Evolutionary conservation across 2,888 invertebrate species (phyloP), one percentile per base, ranked within the genome.

Genomic region (Hylaea fasciaria): DNA sequence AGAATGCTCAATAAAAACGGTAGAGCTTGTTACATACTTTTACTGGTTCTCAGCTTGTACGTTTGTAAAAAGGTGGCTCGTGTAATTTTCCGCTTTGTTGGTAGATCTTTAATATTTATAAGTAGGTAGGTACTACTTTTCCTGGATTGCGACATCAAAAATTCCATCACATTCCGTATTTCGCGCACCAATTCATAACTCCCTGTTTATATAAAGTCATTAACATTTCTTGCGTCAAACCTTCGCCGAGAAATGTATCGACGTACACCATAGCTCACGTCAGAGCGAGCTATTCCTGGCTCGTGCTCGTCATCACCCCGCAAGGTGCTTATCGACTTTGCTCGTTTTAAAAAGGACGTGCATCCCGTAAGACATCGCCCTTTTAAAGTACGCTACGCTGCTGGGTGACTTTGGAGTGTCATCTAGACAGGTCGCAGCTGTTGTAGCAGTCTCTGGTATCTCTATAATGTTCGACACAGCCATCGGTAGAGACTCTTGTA

Each of bases 211-310:
- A 73, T 79, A 78, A 73, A 83, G 77, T 82, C 82, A 83, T 86
- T 85, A 85, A 79, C 77, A 79, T 82, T 79, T 78, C 80, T 82
- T 87, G 76, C 88, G 87, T 89, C 86, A 87, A 87, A 83, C 74
- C 71, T 77, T 76, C 75, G 70, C 65, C 70, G 76, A 77, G 76
- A 80, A 80, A 76, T 78, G 75, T 82, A 81, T 77, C 77, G 78
- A 80, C 76, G 75, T 61, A 51, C 50, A 54, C 64, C 73, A 74
- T 73, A 77, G 73, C 75, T 76, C 80, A 81, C 87, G 86, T 86
- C 85, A 85, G 81, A 76, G 62, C 68, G 45, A 29, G 80, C 82
- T 89, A 89, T 89, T 89, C 86, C 80, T 82, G 83, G 83, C 78
- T 56, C 74, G 55, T 73, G 57, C 57, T 68, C 86, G 85, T 86